Base-by-base conservation (phyloP, 2,797 vertebrate species). In the Clamator glandarius region DNA sequence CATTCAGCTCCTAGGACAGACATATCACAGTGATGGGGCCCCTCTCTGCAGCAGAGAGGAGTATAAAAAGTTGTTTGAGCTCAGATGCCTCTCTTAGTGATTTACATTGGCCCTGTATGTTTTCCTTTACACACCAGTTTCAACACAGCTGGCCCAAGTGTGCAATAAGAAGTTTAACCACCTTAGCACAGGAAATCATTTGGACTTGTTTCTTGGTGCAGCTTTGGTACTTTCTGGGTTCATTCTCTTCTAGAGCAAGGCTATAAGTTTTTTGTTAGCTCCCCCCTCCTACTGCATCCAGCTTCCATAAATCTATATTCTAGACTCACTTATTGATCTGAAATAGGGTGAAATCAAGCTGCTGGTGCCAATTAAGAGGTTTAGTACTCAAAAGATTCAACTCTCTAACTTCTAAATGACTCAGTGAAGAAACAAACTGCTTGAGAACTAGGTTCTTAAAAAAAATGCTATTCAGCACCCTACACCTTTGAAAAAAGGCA, bases 241-340 rank as follows among this genome's bases (percentile, higher is more conserved):
- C 11, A 3, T 41, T 36, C 41, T 69, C 69, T 64, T 61, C 68
- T 31, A 55, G 9, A 70, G 41, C n/a, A 63, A 74, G 23, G 6
- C n/a, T 15, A 18, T 24, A 4, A 19, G 18, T 9, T 31, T 31
- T 19, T 8, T 44, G 19, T 52, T 23, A 28, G 14, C 5, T 5
- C 15, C 8, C 15, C 3, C 3, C 9, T 5, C 18, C 7, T 17
- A 2, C 4, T 7, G 12, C n/a, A 28, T 14, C 12, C 24, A 15
- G 14, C 6, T 7, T 25, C 25, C 36, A 15, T 31, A 36, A 50
- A 50, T 13, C 55, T 31, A 6, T 8, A 54, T 67, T 19, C 64
- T 21, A 51, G 63, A 23, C 35, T 39, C 46, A 51, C 33, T 25
- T 7, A 14, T 44, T 17, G 23, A 72, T 18, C 48, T 26, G 48